Conservation (phyloP, 2,113 vertebrate species). For the Noturus placidus region DNA sequence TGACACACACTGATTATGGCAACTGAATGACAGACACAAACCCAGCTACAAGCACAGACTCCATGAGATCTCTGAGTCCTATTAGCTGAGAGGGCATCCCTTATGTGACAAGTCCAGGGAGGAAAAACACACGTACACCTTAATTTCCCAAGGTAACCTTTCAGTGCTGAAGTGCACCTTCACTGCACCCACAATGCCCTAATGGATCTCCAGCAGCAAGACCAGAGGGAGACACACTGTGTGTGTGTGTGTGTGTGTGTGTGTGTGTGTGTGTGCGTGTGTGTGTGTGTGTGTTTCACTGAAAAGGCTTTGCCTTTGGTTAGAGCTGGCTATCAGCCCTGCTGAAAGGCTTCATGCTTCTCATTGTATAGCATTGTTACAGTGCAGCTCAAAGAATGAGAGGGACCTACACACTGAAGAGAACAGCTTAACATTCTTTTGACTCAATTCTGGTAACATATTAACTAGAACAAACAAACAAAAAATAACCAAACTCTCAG, state of each 20-base stretch:
- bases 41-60: not conserved
- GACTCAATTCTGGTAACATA: not conserved
- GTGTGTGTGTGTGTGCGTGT: not conserved
- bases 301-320: not conserved
- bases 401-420: not conserved
- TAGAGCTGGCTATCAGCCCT: not conserved
- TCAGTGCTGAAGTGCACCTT: conserved; percentile 24
- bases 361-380: conserved; percentile 1
- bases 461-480: not conserved
- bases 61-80: not conserved
- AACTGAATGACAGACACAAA: not conserved
- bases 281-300: not conserved
- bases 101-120: conserved; percentile 24
- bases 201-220: conserved; percentile 23
- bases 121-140: conserved; percentile 6
- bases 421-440: not conserved
- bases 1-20: conserved; percentile 39
- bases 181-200: conserved; percentile 19
- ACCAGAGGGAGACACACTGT: conserved; percentile 9
- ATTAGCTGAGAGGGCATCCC: conserved; percentile 12
- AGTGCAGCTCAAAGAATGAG: not conserved
- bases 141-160: conserved; percentile 48
- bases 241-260: conserved; percentile 5
- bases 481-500: not conserved
- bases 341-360: not conserved